Percentiles rank a stretch among this genome's conserved stretches.
These are phyloP conservation scores for Nemopilema nomurai DNA, from an alignment of 30 jellyfish, hydroid and myxozoan genomes.

Conservation along the genomic window DNA sequence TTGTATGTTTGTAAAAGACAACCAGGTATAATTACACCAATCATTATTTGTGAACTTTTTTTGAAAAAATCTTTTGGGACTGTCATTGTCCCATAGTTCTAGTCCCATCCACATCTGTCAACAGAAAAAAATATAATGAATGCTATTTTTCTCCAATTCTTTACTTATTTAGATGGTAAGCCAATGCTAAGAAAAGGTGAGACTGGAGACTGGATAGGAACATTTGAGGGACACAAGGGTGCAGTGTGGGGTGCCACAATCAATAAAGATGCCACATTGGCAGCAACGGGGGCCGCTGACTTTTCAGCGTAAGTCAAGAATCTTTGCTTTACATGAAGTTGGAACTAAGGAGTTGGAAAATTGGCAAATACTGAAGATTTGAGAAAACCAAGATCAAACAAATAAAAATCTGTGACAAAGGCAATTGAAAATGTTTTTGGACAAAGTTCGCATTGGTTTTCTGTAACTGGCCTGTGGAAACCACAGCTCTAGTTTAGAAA, in stretches of 20 bases:
- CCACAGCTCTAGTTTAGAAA: no score
- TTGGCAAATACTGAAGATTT: no score
- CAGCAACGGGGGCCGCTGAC: slow-evolving; percentile 99
- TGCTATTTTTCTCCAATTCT: not conserved
- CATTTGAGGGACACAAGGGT: slow-evolving; percentile 97
- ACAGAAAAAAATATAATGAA: no score
- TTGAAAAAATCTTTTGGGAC: not conserved
- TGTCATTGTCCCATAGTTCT: not conserved
- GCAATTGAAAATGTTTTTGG: no score
- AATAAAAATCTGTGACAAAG: no score
- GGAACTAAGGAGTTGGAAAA: not conserved
- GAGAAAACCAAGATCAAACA: no score
- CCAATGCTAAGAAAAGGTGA: slow-evolving; percentile 98
- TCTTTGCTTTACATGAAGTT: not conserved
- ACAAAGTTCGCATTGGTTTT: no score
- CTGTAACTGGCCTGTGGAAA: no score
- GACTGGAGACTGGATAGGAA: slow-evolving; percentile 99
- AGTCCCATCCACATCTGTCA: no score
- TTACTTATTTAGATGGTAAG: slow-evolving; percentile 77
- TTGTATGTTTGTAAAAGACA: no score
- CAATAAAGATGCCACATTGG: slow-evolving; percentile 73
- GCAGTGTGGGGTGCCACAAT: slow-evolving; percentile 98
- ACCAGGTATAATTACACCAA: no score
- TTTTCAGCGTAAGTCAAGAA: slow-evolving; percentile 81
- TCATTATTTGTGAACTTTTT: no score